Conservation (phyloP, 2,797 vertebrate genomes). For the Gallinago solitaria region DNA sequence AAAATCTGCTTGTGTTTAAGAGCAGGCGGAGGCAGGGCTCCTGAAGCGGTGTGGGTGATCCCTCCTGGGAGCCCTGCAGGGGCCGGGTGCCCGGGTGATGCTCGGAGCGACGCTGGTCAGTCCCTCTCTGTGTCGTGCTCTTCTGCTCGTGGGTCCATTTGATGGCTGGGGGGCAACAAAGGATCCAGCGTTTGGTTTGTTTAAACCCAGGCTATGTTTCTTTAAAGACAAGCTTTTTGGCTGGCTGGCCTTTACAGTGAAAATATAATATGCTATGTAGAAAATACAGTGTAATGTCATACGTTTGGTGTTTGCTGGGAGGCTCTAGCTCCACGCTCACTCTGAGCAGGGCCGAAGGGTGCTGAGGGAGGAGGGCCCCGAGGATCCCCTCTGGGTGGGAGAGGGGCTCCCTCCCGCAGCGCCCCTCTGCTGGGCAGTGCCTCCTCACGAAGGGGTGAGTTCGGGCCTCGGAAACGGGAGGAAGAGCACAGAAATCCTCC, state of each 20-base stretch:
- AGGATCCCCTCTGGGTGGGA: neutral
- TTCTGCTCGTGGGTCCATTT: fast-evolving
- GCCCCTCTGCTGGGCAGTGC: neutral
- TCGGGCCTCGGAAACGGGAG: neutral
- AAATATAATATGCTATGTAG: neutral
- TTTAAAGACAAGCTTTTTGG: neutral
- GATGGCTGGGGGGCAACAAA: neutral
- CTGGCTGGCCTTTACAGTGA: neutral
- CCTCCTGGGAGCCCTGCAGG: neutral
- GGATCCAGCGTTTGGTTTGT: neutral
- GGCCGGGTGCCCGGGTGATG: neutral
- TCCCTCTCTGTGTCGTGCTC: no score
- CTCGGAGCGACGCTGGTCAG: neutral
- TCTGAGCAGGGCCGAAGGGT: neutral
- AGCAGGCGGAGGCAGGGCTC: neutral
- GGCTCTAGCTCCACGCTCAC: fast-evolving
- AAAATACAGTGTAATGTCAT: fast-evolving
- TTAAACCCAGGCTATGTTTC: neutral
- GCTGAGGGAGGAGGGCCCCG: neutral
- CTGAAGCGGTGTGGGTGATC: fast-evolving
- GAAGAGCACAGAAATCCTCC: neutral
- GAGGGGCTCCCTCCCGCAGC: fast-evolving
- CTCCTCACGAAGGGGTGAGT: neutral
- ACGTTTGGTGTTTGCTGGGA: neutral
- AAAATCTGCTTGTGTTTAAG: neutral